Base-by-base conservation (phyloP, 64 coral and sea anemone genomes). In the Platygyra sinensis region DNA sequence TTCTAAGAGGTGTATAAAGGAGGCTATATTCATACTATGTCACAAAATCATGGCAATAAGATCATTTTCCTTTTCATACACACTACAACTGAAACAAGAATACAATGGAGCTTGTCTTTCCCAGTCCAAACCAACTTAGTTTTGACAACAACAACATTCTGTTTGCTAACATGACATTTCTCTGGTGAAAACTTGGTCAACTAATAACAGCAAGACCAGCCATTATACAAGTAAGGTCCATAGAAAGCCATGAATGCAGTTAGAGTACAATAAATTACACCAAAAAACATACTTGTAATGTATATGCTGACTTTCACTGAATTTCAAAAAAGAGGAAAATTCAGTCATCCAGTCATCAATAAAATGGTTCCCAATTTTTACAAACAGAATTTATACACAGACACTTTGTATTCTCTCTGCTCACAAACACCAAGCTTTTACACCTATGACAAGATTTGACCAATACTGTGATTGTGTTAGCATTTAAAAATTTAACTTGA, bases 301-400 rank as follows among this genome's bases (percentile, higher is more conserved):
- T n/a, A 27, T 25, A 69, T 27, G 22, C 25, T 27, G 65, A 69
- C 24, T 29, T 25, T 10, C 65, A 27, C 10, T 24, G 24, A 67
- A 22, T 57, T 57, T 57, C 15, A 15, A 62, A 62, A 62, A 15
- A 62, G 10, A 65, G 24, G 24, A 65, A 82, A 39, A 65, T 42
- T 60, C 28, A 61, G 12, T 59, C 12, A 22, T 85, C 30, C 64
- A 38, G n/a, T 61, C 25, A 57, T 80, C 80, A 38, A 71, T 38
- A 85, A 71, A 85, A 71, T 52, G 71, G 71, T 85, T 85, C 81
- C 52, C 38, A 71, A 71, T 71, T 83, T 83, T 64, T 83, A 85
- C 81, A 85, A 71, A 67, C 81, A 85, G 62, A 63, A 85, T 85
- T 39, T 22, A n/a, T n/a, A 17, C 69, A 52, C 71, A 50, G n/a